Evolutionary conservation across 2,113 vertebrate species (phyloP), one percentile per base, ranked within the genome.

Genomic region (Vidua macroura): DNA sequence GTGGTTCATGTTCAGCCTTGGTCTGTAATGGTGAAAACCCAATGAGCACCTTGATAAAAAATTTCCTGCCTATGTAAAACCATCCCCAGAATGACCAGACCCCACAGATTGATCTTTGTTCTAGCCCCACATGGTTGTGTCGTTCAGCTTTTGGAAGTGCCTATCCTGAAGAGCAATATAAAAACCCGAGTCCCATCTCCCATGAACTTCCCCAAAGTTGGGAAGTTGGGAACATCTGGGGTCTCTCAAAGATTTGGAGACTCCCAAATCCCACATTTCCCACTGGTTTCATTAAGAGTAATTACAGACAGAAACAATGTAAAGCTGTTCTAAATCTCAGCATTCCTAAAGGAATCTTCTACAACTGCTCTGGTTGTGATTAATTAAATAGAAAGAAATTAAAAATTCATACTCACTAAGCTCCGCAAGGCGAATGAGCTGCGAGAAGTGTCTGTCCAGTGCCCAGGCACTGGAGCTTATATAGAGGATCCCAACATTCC

Each of bases 11-110:
- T 7, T 39, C 12, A n/a, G 10, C 13, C 16, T 52, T 63, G 20
- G 25, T 22, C 35, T 1, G 7, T 3, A 1, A 3, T 15, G 5
- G 15, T 33, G n/a, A 10, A 3, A 2, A 2, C 7, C 2, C 35
- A 8, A 2, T 59, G 14, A 37, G 33, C 2, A 7, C 7, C 6
- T 19, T 4, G 3, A 21, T 37, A 11, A 2, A 20, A 23, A 39
- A 28, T 2, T 24, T 46, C 11, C 10, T 43, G 20, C 3, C 11
- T 67, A 3, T 31, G 10, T 51, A 8, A 76, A 60, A 16, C 9
- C 13, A 9, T 2, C 7, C 8, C 28, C 10, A 7, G 7, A 44
- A 33, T 14, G 4, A 8, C 4, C 15, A 28, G 13, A 31, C 2
- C 10, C 4, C 20, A 22, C 2, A 20, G 20, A 8, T 11, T 3